Percentiles rank a stretch among this genome's conserved stretches.
Evolutionary conservation across 2,888 invertebrate species (phyloP).

Genomic region (Lithophane leautieri): DNA sequence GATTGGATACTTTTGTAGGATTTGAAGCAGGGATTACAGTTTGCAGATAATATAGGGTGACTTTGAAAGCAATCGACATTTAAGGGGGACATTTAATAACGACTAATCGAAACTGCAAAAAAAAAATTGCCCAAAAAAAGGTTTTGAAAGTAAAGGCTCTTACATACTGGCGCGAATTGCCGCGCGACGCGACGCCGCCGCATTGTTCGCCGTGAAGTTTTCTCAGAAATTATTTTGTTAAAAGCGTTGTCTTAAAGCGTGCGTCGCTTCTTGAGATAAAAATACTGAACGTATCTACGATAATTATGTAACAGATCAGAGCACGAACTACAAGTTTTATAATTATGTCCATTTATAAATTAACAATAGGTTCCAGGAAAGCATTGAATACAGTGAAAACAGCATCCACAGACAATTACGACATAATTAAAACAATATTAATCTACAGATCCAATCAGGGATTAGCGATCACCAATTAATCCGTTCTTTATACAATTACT

Average conservation of each 20-base stretch:
- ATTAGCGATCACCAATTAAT: constrained; percentile 59
- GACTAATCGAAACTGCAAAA: too few species aligned
- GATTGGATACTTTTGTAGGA: not conserved
- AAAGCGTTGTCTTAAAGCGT: too few species aligned
- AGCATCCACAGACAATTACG: constrained; percentile 53
- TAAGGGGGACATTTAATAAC: too few species aligned
- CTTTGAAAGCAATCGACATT: too few species aligned
- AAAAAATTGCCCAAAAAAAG: too few species aligned
- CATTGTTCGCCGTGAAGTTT: too few species aligned
- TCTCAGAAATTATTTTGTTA: too few species aligned
- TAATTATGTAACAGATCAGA: constrained; percentile 36
- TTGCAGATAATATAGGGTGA: too few species aligned
- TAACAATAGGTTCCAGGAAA: constrained; percentile 53
- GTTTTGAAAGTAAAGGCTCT: too few species aligned
- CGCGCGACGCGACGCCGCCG: too few species aligned
- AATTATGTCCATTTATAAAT: constrained; percentile 37
- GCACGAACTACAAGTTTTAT: constrained; percentile 11
- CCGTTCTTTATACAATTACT: constrained; percentile 54
- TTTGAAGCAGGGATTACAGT: not conserved
- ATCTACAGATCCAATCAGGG: constrained; percentile 55
- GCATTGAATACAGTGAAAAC: constrained; percentile 51
- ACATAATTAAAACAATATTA: constrained; percentile 60
- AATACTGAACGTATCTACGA: constrained; percentile 11
- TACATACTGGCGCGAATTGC: too few species aligned
- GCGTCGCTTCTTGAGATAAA: too few species aligned